Percentiles rank a stretch among this genome's conserved stretches.
phyloP scores from a whole-genome alignment of 37 sponge, comb jelly and placozoan genomes.

The Ephydatia muelleri region DNA sequence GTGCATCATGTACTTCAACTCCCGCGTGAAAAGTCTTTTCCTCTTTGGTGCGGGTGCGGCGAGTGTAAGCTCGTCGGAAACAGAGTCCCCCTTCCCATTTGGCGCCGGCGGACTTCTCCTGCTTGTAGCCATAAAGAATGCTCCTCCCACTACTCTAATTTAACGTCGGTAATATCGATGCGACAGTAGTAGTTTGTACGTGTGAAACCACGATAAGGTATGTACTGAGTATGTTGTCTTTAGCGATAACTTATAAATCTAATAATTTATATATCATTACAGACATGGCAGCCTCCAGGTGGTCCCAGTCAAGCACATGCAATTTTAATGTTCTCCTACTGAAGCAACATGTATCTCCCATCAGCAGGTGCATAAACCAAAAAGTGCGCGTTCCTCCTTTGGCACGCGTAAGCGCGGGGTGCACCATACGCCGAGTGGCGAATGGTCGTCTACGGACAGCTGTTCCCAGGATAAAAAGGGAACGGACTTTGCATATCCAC shows the following conservation, averaged over 20 bases:
- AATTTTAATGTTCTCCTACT: background rate
- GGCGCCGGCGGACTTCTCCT: background rate
- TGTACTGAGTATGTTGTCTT: too few relatives aligned
- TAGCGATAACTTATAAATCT: too few relatives aligned
- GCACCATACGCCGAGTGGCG: background rate
- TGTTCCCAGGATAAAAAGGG: background rate
- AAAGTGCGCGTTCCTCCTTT: background rate
- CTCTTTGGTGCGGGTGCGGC: background rate
- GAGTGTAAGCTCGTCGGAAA: background rate
- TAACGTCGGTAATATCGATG: background rate
- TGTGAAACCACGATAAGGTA: too few relatives aligned
- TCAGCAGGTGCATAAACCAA: background rate
- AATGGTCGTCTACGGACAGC: background rate
- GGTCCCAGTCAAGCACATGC: background rate
- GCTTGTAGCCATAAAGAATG: background rate
- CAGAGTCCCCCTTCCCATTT: background rate
- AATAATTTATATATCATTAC: too few relatives aligned
- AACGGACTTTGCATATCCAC: background rate
- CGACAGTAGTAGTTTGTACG: too few relatives aligned
- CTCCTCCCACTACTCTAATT: background rate
- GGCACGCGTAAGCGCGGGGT: background rate
- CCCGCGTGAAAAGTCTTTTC: constrained; percentile 76
- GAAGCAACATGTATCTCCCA: background rate
- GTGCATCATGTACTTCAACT: constrained; percentile 95
- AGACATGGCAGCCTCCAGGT: background rate